phyloP scores from a whole-genome alignment of 2,888 invertebrate species.

The Megalurothrips usitatus region DNA sequence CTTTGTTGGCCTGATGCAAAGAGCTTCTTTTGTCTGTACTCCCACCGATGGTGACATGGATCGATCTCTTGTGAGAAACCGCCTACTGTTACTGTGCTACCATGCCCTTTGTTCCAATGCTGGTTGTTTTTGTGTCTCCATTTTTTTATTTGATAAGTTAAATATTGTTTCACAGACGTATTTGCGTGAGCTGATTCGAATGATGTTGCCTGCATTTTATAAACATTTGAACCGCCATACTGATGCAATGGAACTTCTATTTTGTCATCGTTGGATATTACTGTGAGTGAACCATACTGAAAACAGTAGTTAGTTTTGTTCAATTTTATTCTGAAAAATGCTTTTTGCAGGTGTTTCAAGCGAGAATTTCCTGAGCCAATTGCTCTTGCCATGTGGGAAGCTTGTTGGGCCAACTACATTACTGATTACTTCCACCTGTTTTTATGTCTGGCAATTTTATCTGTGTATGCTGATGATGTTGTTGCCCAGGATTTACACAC shows the following conservation, averaged over 20 bases:
- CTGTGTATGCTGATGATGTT: constrained; percentile 88
- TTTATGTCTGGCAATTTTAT: constrained; percentile 86
- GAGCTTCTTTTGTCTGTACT: constrained; percentile 89
- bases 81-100: constrained; percentile 33
- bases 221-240: constrained; percentile 75
- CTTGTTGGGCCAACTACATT: constrained; percentile 95
- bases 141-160: constrained; percentile 18
- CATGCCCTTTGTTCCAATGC: constrained; percentile 8
- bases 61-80: constrained; percentile 65
- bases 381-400: constrained; percentile 90
- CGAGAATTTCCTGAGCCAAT: constrained; percentile 86
- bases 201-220: constrained; percentile 89
- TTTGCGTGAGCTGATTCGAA: constrained; percentile 76
- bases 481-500: constrained; percentile 86
- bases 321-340: neutral
- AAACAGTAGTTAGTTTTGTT: neutral
- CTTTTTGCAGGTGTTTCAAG: constrained; percentile 72
- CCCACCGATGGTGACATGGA: constrained; percentile 95
- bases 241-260: constrained; percentile 84
- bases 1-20: constrained; percentile 93
- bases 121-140: constrained; percentile 11
- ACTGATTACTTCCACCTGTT: constrained; percentile 96
- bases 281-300: constrained; percentile 56
- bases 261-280: constrained; percentile 93
- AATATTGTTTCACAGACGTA: constrained; percentile 56